Base-by-base conservation (phyloP, 2,797 vertebrate species). In the Sylvilagus floridanus region DNA sequence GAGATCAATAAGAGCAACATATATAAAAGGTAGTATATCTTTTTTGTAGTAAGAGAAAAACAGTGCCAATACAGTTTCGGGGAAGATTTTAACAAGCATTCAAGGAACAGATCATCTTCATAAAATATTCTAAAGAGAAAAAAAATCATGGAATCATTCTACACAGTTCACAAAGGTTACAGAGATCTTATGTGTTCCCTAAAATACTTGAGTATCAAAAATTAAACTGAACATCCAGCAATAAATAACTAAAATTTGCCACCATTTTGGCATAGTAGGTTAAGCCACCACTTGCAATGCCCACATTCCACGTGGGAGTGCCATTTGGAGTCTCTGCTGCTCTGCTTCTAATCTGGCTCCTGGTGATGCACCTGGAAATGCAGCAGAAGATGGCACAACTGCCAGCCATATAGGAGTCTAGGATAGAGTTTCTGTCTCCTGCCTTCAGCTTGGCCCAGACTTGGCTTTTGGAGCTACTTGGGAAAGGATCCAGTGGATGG, bases 101-200 rank as follows among this genome's bases (percentile, higher is more conserved):
- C 26, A 78, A 77, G 28, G 9, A 63, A 84, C 3, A 50, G 19
- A 57, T 92, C 26, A n/a, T 50, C 30, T 65, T 87, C 30, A 52
- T 84, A 93, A 92, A 90, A 83, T 63, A n/a, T 66, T 90, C 50
- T 94, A 62, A 30, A 75, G 11, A 7, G 57, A 32, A 32, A 7
- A 22, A 65, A 22, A 71, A 32, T 17, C 12, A 30, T 12, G 75
- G 47, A 66, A 6, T 14, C 60, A 71, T 32, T 5, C 72, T 88
- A 79, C 2, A 75, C 6, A 90, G 10, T 69, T 87, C 32, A 52
- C 0, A 90, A 79, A 50, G 1, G 42, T 63, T 78, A 57, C 12
- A 22, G 7, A 69, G 7, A 83, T 6, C 42, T 22, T 4, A 57
- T n/a, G 30, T 62, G 69, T 77, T 89, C 7, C 13, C 47, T 26